Conservation (phyloP, 2,888 invertebrate genomes). For the Microctonus aethiopoides region DNA sequence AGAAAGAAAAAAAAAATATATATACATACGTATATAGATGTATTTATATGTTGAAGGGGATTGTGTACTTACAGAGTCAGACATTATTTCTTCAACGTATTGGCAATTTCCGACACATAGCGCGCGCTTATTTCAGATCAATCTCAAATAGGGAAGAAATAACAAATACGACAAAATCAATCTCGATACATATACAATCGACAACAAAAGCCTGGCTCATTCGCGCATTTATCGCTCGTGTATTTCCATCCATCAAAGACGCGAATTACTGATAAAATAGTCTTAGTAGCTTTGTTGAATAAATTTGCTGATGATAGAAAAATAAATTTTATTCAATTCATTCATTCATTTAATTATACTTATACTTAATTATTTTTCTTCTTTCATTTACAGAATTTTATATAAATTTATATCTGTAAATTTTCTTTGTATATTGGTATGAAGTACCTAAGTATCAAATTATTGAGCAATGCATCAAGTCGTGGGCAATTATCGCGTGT, state of each 20-base stretch:
- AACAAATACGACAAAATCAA: slow-evolving; percentile 19
- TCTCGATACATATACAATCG: slow-evolving; percentile 3
- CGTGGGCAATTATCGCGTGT: slow-evolving; percentile 11
- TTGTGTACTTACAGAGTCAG: background rate
- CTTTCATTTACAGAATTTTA: background rate
- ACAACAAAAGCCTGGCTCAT: background rate
- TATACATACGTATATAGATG: background rate
- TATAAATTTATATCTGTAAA: background rate
- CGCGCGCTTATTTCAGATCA: background rate
- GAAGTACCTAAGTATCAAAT: background rate
- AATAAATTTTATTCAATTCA: background rate
- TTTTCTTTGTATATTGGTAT: background rate
- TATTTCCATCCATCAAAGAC: background rate
- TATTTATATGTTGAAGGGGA: background rate
- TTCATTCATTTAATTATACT: no score
- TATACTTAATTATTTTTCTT: no score
- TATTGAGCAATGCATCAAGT: slow-evolving; percentile 5
- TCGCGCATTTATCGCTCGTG: slow-evolving; percentile 16
- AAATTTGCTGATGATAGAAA: background rate
- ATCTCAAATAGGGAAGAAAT: background rate
- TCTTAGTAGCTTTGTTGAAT: background rate
- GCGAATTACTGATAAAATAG: background rate
- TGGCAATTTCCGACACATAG: background rate
- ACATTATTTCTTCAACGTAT: background rate
- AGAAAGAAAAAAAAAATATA: background rate